A percentile compares a stretch with the other conserved stretches of the same genome.
Evolutionary conservation across 2,888 invertebrate genomes (phyloP).

Genomic region (Ophion costatus): DNA sequence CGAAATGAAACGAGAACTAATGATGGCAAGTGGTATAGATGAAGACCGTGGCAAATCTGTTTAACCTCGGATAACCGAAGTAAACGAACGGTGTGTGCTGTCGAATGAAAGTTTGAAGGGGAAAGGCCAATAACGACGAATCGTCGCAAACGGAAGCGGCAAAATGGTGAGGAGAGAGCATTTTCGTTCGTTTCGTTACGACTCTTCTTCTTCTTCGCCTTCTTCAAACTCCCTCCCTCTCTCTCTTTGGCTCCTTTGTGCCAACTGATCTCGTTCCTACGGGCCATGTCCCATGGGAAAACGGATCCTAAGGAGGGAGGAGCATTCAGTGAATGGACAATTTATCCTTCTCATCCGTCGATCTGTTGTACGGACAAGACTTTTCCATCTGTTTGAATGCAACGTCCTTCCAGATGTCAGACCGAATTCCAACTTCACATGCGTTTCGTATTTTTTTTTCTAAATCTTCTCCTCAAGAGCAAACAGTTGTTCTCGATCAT

Average conservation of each 20-base stretch:
- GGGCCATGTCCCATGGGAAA: conserved; percentile 72
- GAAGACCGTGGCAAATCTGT: conserved; percentile 77
- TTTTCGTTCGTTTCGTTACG: conserved; percentile 56
- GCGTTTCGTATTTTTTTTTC: no score
- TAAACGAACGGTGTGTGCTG: conserved; percentile 78
- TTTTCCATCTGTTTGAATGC: conserved; percentile 15
- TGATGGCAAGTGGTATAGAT: conserved; percentile 73
- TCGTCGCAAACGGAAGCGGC: conserved; percentile 55
- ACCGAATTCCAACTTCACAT: background rate
- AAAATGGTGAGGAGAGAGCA: conserved; percentile 68
- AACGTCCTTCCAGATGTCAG: background rate
- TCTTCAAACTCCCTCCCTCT: background rate
- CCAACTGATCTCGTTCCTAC: conserved; percentile 70
- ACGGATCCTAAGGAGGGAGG: conserved; percentile 62
- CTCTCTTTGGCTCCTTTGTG: conserved; percentile 66
- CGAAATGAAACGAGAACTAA: conserved; percentile 66
- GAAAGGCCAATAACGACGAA: conserved; percentile 74
- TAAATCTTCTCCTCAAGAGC: no score
- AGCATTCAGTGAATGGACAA: conserved; percentile 68
- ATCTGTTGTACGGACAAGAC: conserved; percentile 34
- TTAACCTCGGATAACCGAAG: conserved; percentile 80
- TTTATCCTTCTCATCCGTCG: conserved; percentile 73
- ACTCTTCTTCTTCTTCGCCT: conserved; percentile 51
- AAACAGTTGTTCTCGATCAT: no score
- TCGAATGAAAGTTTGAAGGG: conserved; percentile 71